Conservation (phyloP, 2,888 invertebrate species). For the Alloscopus bannaensis region DNA sequence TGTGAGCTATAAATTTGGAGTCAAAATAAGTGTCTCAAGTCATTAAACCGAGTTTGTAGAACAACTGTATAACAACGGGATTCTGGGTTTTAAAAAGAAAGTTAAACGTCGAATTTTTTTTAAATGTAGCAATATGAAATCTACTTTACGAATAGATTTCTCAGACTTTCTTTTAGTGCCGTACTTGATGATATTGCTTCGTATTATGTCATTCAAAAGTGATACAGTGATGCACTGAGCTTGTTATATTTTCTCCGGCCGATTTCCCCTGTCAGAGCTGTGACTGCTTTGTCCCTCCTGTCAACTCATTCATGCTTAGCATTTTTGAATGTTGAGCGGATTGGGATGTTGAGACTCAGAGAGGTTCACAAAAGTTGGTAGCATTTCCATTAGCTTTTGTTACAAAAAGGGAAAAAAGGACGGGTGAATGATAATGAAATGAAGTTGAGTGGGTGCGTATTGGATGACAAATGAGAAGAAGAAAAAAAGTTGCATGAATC, state of each 20-base stretch:
- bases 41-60: conserved; percentile 31
- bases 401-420: conserved; percentile 4
- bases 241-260: conserved; percentile 19
- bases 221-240: no score
- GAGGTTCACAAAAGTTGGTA: conserved; percentile 14
- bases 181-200: no score
- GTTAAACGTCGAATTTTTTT: no score
- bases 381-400: conserved; percentile 1
- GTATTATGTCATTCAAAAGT: no score
- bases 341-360: not conserved
- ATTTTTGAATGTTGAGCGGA: conserved; percentile 25
- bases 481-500: conserved; percentile 44
- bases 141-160: no score
- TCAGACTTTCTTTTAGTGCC: no score
- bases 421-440: conserved; percentile 39
- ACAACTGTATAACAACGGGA: no score
- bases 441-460: conserved; percentile 52
- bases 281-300: conserved; percentile 21
- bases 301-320: conserved; percentile 47
- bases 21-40: conserved; percentile 11
- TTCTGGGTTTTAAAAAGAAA: no score
- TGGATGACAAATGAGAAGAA: conserved; percentile 43
- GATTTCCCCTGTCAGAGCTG: conserved; percentile 15
- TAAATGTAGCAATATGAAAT: no score
- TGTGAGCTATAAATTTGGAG: conserved; percentile 27